Base-by-base conservation (phyloP, 2,888 invertebrate genomes). In the Elmis aenea region DNA sequence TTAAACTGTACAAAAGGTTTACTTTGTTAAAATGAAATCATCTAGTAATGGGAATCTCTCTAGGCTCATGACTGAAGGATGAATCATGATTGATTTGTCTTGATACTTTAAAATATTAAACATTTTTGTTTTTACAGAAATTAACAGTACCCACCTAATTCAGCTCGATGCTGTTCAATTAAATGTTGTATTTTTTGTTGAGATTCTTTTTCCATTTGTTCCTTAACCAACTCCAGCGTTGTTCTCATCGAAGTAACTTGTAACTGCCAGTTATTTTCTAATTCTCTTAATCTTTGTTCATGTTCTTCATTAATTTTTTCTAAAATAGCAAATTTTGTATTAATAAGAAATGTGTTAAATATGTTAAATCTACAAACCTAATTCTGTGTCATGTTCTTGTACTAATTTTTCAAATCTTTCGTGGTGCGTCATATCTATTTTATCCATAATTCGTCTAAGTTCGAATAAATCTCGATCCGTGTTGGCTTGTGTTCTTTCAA, bases 381-480 rank as follows among this genome's bases (percentile, higher is more conserved):
- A 69, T 62, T 85, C 83, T 42, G 70, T 70, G 48, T 81, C 79
- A 58, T 82, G 81, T 45, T 75, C 67, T 35, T 76, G 75, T 9
- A 73, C 73, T 57, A 85, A 64, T 46, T 78, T 75, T 45, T 86
- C 85, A 5, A 83, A 72, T 51, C 81, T 78, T 43, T 83, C 83
- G 26, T 83, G 80, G 61, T 86, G 83, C 4, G 73, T 73, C 64
- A 83, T 80, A 55, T 85, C 85, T 35, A 85, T 77, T 64, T 83
- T 83, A 57, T 82, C 79, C 60, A 86, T 71, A 35, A 84, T 73
- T 50, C 79, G 71, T 26, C 86, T 69, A 30, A 85, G 71, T 55
- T 86, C 85, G 57, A 83, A 67, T 26, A 81, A 70, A 56, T 83
- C 80, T 65, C 78, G 73, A 61, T 84, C 85, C 0, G 83, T 77